Conservation (phyloP, 2,113 vertebrate genomes). For the Phoenicopterus ruber region DNA sequence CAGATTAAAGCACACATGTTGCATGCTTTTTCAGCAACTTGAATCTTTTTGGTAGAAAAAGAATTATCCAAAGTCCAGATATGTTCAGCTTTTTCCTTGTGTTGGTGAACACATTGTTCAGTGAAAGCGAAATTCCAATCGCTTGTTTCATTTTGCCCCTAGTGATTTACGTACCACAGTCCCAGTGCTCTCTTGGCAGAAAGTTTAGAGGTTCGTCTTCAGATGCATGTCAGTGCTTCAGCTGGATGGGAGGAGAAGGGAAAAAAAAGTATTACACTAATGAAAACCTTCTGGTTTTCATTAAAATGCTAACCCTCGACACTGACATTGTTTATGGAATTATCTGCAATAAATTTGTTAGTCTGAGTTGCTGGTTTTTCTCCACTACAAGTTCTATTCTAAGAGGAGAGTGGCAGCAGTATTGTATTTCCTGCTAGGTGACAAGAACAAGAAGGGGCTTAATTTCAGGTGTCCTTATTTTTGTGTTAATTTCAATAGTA, state of each 20-base stretch:
- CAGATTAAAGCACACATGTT: neutral
- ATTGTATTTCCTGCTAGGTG: neutral
- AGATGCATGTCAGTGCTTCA: conserved; percentile 29
- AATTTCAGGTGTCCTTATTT: neutral
- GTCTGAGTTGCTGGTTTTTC: neutral
- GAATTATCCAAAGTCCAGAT: conserved; percentile 9
- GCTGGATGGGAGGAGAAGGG: conserved; percentile 1
- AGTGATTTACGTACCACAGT: conserved; percentile 28
- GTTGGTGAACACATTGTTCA: conserved; percentile 41
- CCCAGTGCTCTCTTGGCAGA: conserved; percentile 38
- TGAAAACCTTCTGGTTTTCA: conserved; percentile 31
- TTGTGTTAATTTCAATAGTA: neutral
- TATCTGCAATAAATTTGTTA: conserved; percentile 12
- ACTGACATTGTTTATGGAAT: conserved; percentile 40
- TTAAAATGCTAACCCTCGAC: conserved; percentile 25
- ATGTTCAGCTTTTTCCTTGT: conserved; percentile 26
- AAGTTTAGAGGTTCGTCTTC: conserved; percentile 6
- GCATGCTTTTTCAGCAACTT: neutral
- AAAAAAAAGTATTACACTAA: neutral
- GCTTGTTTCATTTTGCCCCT: conserved; percentile 47
- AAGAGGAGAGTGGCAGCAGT: neutral
- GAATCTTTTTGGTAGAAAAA: conserved; percentile 11
- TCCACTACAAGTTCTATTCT: neutral
- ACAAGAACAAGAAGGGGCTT: neutral
- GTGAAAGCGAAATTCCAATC: conserved; percentile 34